Evolutionary conservation across 64 coral and sea anemone genomes (phyloP).

Genomic region (Exaiptasia diaphana): DNA sequence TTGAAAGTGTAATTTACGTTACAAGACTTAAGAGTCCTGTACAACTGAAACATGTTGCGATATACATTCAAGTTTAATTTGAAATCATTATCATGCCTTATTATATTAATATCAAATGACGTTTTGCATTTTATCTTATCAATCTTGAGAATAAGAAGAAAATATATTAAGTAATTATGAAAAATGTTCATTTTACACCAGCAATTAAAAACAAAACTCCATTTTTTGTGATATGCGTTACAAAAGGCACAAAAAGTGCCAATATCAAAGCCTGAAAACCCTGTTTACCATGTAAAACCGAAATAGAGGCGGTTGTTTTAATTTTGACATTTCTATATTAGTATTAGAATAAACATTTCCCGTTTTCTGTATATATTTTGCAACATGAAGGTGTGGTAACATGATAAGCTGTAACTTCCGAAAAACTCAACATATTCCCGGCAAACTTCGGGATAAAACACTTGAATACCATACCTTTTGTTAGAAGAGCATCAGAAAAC

Average conservation of each 20-base stretch:
- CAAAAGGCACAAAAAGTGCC: neutral
- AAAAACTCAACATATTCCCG: neutral
- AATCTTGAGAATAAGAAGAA: too few relatives aligned
- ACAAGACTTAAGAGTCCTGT: neutral
- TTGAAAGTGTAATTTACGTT: neutral
- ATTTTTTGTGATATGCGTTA: too few relatives aligned
- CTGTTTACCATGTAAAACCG: neutral
- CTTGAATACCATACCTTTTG: neutral
- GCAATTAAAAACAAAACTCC: too few relatives aligned
- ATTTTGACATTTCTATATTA: neutral
- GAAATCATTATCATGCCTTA: too few relatives aligned
- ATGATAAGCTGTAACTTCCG: neutral
- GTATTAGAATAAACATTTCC: neutral
- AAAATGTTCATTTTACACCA: too few relatives aligned
- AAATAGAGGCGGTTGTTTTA: neutral
- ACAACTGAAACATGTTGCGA: neutral
- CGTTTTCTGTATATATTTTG: neutral
- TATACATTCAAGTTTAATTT: neutral
- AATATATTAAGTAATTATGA: too few relatives aligned
- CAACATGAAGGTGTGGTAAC: neutral
- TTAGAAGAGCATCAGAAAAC: neutral
- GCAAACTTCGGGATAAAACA: neutral
- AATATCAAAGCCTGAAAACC: neutral
- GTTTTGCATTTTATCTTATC: too few relatives aligned
- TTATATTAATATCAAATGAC: too few relatives aligned